Evolutionary conservation across 1,140 invertebrate genomes (phyloP).

Genomic region (Coptotermes formosanus): DNA sequence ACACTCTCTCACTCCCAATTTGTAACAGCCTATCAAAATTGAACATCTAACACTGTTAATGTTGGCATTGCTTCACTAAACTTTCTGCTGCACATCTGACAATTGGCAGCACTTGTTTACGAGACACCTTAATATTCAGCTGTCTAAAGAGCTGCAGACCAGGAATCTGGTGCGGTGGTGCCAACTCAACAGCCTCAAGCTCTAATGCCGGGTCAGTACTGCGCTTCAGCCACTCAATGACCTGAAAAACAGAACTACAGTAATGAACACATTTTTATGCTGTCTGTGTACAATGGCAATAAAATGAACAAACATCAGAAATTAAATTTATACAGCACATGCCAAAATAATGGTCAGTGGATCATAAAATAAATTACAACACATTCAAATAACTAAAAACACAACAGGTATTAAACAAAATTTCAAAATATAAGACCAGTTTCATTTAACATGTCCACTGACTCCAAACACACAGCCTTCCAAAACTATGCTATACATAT

Average conservation of each 20-base stretch:
- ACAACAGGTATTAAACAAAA: too few species aligned
- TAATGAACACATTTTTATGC: background rate
- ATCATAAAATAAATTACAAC: too few species aligned
- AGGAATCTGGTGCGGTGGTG: background rate
- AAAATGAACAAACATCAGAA: too few species aligned
- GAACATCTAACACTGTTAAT: background rate
- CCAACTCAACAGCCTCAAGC: background rate
- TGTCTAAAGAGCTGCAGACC: slow-evolving; percentile 50
- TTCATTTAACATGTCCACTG: too few species aligned
- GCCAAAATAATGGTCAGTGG: too few species aligned
- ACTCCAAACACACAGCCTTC: too few species aligned
- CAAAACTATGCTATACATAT: too few species aligned
- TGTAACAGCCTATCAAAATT: background rate
- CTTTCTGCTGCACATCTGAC: slow-evolving; percentile 41
- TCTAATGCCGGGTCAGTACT: background rate
- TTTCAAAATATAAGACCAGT: too few species aligned
- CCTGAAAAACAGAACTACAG: background rate
- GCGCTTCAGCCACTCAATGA: background rate
- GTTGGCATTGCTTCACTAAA: background rate
- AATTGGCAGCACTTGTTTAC: slow-evolving; percentile 63
- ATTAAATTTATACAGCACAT: too few species aligned
- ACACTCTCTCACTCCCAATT: background rate
- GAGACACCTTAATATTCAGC: slow-evolving; percentile 54
- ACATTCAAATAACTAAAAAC: too few species aligned
- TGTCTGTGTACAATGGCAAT: background rate